Base-by-base conservation (phyloP, 2,888 invertebrate genomes). In the Pyrrhia umbra region DNA sequence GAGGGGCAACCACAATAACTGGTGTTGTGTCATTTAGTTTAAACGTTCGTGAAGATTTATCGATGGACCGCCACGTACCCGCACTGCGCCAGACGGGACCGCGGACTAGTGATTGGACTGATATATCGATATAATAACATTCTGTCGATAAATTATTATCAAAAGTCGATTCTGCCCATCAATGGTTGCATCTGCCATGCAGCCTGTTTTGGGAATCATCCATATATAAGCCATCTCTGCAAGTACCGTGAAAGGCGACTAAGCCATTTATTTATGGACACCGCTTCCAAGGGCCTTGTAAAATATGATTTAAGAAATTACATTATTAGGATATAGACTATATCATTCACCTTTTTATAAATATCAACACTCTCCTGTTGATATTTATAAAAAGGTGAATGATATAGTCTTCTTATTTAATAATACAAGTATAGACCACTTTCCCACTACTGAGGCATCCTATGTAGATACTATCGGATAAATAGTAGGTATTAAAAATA, bases 21-120 rank as follows among this genome's bases (percentile, higher is more conserved):
- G 66, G 62, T 70, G 58, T 70, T 70, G 71, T 79, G 61, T 63
- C 68, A 55, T 76, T 76, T 64, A 59, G 77, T 79, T 75, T 65
- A 80, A 79, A 71, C 65, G 76, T 77, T 79, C 70, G 71, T 71
- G 63, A 77, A 85, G 81, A 86, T 87, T 85, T 89, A 86, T 89
- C 84, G 87, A 87, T 83, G 77, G 68, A 82, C 76, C 75, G 66
- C 77, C 71, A 78, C 73, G 80, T 85, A 83, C 88, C 88, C 88
- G 89, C 90, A 90, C 82, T 89, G 90, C 90, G 89, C 79, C 87
- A 88, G 71, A 70, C 60, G 62, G 65, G 77, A 54, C 68, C 45
- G 40, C 25, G 47, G 39, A 0, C 42, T 79, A 81, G 83, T 67
- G 77, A 68, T 54, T 75, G 9, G 39, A 51, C 21, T 47, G 1